Evolutionary conservation across 2,113 vertebrate genomes (phyloP), one percentile per base, ranked within the genome.

Genomic region (Mola mola): DNA sequence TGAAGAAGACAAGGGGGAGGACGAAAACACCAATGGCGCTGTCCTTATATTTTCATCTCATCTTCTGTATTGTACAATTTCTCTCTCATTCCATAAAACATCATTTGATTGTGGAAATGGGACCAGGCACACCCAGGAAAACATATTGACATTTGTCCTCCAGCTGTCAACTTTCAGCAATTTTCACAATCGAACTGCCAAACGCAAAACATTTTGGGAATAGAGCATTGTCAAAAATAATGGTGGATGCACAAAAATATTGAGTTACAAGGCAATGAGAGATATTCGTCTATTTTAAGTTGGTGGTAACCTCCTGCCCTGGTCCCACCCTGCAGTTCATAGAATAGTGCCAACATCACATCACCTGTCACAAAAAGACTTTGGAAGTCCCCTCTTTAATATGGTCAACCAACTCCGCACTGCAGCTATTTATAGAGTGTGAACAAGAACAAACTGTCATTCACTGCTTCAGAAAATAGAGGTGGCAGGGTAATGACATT

Each of bases 381-480:
- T 2, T 22, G 58, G 60, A 66, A 72, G 60, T 50, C 60, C 63
- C 79, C 63, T 33, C 37, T 17, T 13, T 33, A 50, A 4, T 53
- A 37, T 28, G 44, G 31, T 19, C 58, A 40, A n/a, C n/a, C n/a
- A n/a, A n/a, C n/a, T n/a, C n/a, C n/a, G n/a, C n/a, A n/a, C n/a
- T 1, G 68, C 16, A 43, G 56, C 44, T 70, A 66, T 75, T 66
- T 74, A 8, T 28, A 72, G 50, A 52, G 15, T 3, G 77, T 3
- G 36, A 33, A 43, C 43, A 24, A 53, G 19, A 46, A 40, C 38
- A 22, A 9, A 0, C 55, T 19, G 56, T 59, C 46, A 37, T 6
- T 24, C 56, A 19, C 7, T 42, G 21, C 0, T 12, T 3, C 37
- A 46, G 12, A 19, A 74, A 6, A 24, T 34, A 43, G 25, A 7